Evolutionary conservation across 2,113 vertebrate genomes (phyloP), one percentile per base, ranked within the genome.

Genomic region (Scartelaos histophorus): DNA sequence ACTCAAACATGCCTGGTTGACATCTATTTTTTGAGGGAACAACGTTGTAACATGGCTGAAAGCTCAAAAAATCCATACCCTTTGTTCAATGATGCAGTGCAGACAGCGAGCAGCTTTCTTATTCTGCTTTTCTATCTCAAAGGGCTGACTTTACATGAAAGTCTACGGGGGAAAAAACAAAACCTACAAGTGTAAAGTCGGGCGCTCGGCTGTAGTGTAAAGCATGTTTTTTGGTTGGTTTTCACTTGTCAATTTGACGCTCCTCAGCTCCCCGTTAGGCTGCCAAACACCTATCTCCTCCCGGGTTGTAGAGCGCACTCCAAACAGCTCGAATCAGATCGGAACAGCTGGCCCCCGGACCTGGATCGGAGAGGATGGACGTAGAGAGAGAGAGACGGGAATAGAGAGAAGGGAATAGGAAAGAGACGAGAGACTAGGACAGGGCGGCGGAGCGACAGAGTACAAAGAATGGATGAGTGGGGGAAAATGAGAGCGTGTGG

Each of bases 281-380:
- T 76, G 69, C 76, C 73, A 74, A 58, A 34, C 62, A 70, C 69
- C 80, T 69, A 35, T 70, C 67, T 64, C 29, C 53, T 45, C 46
- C 66, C 46, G 58, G 79, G 69, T 66, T 74, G 75, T 76, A n/a
- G 58, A 79, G 79, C 84, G 69, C 73, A 79, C 80, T 83, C 74
- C 53, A 87, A 86, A 69, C 16, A 3, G 67, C 73, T 84, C 24
- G 66, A 82, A 86, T 82, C 76, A 84, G 82, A 83, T 72, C 15
- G 75, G 66, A 82, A 75, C 83, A 83, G 78, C 78, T 84, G 81
- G 71, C 71, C 58, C 79, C 82, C 68, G 73, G 75, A 88, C 71
- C 75, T 70, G 24, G 43, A 46, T 67, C 49, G 38, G 38, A 66
- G 45, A 49, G 47, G 67, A 70, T 45, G 51, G 75, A 43, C 45